A percentile compares a stretch with the other conserved stretches of the same genome.
Evolutionary conservation across 2,113 vertebrate species (phyloP).

Genomic region (Macrotus californicus): DNA sequence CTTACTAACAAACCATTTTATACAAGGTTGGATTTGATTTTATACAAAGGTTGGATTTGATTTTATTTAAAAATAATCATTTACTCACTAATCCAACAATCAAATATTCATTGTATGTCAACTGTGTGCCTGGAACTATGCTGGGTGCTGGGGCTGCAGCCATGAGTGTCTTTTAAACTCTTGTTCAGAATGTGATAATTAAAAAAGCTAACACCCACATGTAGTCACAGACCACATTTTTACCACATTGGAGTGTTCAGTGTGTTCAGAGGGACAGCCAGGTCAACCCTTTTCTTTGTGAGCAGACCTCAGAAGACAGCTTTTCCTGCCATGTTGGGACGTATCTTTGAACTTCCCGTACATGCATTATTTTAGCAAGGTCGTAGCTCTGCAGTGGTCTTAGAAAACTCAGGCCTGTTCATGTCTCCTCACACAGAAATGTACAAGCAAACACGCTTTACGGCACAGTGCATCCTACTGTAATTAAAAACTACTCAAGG

Average conservation of each 20-base stretch:
- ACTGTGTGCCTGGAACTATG: not conserved
- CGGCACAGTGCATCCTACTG: not conserved
- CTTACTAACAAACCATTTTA: not conserved
- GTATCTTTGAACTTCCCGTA: not conserved
- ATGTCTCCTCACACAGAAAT: not conserved
- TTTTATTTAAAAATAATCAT: slow-evolving; percentile 17
- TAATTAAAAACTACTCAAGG: not conserved
- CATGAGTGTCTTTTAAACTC: not conserved
- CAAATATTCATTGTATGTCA: not conserved
- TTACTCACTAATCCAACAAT: not conserved
- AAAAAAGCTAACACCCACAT: not conserved
- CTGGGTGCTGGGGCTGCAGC: not conserved
- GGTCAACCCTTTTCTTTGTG: not conserved
- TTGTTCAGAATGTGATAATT: not conserved
- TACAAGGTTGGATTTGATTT: not conserved
- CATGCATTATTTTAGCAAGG: not conserved
- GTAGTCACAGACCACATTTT: not conserved
- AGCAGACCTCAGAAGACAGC: not conserved
- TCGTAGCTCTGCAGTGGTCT: not conserved
- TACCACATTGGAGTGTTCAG: not conserved
- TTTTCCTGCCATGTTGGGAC: not conserved
- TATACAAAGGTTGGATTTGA: not conserved
- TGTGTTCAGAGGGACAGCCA: not conserved
- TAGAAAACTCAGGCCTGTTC: not conserved
- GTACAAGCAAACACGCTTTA: not conserved